These are phyloP conservation scores for Clytia hemisphaerica DNA, from an alignment of 30 jellyfish, hydroid and myxozoan genomes.

Conservation along the genomic window DNA sequence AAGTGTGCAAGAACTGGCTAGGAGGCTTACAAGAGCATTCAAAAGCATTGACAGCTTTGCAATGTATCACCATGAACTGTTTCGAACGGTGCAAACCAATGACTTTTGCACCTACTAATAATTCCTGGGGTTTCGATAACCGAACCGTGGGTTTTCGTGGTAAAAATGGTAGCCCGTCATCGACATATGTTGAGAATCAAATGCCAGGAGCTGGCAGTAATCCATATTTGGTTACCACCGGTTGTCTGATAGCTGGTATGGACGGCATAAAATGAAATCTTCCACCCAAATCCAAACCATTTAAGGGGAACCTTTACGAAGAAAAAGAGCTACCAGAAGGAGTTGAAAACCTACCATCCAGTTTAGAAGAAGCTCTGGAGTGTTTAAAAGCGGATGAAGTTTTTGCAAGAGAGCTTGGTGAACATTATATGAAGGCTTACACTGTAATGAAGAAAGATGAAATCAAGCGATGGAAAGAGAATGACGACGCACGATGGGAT, in stretches of 20 bases:
- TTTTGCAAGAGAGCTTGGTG: constrained; percentile 4
- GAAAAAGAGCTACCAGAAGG: not conserved
- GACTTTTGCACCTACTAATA: constrained; percentile 7
- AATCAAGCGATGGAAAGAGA: not conserved
- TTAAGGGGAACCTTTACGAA: no score
- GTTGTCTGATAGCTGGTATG: constrained; percentile 22
- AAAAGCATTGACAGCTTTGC: constrained; percentile 6
- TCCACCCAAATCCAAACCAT: no score
- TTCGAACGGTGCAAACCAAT: constrained; percentile 13
- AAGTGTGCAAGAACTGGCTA: constrained; percentile 24
- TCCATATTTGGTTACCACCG: constrained; percentile 24
- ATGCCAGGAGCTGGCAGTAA: constrained; percentile 27
- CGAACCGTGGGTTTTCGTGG: constrained; percentile 29
- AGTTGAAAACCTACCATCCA: not conserved
- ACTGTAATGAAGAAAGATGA: constrained; percentile 8
- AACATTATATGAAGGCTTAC: constrained; percentile 14
- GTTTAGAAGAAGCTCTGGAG: constrained; percentile 22
- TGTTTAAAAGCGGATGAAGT: not conserved
- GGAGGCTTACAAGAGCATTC: constrained; percentile 24
- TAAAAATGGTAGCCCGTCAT: not conserved
- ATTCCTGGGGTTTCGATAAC: constrained; percentile 29
- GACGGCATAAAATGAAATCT: constrained; percentile 20
- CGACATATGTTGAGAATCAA: constrained; percentile 22
- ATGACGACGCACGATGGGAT: no score
- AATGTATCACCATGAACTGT: constrained; percentile 22